A percentile compares a stretch with the other conserved stretches of the same genome.
These are phyloP conservation scores for Drosophila kuntzei DNA, from an alignment of 2,888 invertebrate species.

Conservation along the genomic window DNA sequence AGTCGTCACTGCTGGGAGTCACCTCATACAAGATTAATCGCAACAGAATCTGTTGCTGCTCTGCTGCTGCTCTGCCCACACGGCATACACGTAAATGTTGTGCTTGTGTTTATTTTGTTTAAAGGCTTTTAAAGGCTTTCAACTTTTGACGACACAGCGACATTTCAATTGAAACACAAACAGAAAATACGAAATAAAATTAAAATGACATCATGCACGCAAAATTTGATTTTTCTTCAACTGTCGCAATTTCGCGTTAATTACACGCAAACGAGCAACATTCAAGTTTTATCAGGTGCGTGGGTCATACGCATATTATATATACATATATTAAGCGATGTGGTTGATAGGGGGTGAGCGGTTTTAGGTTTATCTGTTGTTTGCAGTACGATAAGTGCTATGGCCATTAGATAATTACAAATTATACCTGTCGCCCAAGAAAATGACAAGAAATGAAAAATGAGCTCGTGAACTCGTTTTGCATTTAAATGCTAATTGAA, in stretches of 20 bases:
- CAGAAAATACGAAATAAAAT: slow-evolving; percentile 9
- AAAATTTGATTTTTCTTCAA: slow-evolving; percentile 45
- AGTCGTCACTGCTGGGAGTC: background rate
- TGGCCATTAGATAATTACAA: slow-evolving; percentile 61
- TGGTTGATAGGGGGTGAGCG: slow-evolving; percentile 8
- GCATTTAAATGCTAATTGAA: slow-evolving; percentile 51
- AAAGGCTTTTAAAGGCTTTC: slow-evolving; percentile 43
- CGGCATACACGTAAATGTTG: slow-evolving; percentile 35
- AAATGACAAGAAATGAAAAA: slow-evolving; percentile 24
- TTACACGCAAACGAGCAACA: slow-evolving; percentile 46
- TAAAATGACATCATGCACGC: slow-evolving; percentile 64
- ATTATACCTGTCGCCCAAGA: slow-evolving; percentile 16
- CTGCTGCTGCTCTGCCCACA: slow-evolving; percentile 51
- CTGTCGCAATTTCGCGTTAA: slow-evolving; percentile 63
- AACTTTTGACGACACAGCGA: slow-evolving; percentile 42
- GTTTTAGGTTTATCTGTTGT: slow-evolving; percentile 67
- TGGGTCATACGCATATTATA: slow-evolving; percentile 26
- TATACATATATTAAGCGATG: background rate
- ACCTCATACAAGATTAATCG: slow-evolving; percentile 14
- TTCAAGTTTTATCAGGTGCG: slow-evolving; percentile 60
- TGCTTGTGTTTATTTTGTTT: slow-evolving; percentile 64
- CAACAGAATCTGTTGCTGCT: slow-evolving; percentile 6
- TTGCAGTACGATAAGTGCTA: slow-evolving; percentile 63
- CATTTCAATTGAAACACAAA: slow-evolving; percentile 56
- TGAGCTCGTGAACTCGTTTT: slow-evolving; percentile 48